Evolutionary conservation across 2,113 vertebrate genomes (phyloP).

Genomic region (Micronisus gabar): DNA sequence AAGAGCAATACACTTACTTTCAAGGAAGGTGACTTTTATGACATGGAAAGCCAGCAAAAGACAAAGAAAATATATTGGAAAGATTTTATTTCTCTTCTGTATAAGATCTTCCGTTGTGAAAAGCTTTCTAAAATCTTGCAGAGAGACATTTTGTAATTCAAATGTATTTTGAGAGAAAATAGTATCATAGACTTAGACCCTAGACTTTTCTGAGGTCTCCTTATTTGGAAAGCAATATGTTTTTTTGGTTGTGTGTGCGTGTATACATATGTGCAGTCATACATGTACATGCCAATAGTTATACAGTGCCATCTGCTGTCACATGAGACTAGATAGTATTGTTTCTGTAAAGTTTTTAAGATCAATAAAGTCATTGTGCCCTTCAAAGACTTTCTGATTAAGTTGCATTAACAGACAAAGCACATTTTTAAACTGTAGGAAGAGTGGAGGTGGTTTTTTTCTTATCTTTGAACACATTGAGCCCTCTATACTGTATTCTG

Average conservation of each 20-base stretch:
- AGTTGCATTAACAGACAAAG: not conserved
- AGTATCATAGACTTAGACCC: not conserved
- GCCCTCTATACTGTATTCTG: not conserved
- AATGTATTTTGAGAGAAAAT: not conserved
- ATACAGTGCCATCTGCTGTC: conserved; percentile 47
- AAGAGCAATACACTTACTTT: not conserved
- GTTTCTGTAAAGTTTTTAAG: not conserved
- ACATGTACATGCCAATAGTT: not conserved
- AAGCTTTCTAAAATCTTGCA: not conserved
- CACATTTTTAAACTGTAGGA: not conserved
- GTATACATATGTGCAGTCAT: not conserved
- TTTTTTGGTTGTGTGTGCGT: not conserved
- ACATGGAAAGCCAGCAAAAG: not conserved
- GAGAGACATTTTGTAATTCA: not conserved
- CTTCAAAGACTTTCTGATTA: not conserved
- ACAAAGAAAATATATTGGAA: not conserved
- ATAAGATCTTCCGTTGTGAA: not conserved
- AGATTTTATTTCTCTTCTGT: not conserved
- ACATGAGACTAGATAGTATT: not conserved
- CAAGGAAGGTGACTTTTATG: not conserved
- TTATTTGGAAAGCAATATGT: not conserved
- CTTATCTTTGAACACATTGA: not conserved
- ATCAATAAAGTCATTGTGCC: not conserved
- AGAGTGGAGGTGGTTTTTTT: accelerated
- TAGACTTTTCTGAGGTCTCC: not conserved